Percentiles rank a stretch among this genome's conserved stretches.
Conservation (phyloP, 2,113 vertebrate genomes). For the Syngnathoides biaculeatus region DNA sequence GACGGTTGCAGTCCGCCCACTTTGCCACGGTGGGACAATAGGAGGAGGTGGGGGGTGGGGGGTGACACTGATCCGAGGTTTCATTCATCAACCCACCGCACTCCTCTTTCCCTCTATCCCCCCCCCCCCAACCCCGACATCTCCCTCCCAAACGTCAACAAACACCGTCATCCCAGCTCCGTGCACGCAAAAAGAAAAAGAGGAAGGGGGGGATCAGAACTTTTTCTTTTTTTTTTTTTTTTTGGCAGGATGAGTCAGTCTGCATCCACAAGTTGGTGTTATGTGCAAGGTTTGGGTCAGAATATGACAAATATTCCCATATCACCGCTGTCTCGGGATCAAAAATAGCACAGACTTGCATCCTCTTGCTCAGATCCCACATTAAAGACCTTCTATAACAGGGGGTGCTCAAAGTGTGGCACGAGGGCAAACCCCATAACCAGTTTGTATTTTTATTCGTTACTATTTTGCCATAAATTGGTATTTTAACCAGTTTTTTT, state of each 20-base stretch:
- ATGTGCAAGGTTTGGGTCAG: slow-evolving; percentile 6
- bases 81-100: slow-evolving; percentile 56
- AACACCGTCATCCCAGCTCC: slow-evolving; percentile 41
- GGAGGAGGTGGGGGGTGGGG: slow-evolving; percentile 10
- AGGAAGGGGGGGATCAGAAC: slow-evolving; percentile 1
- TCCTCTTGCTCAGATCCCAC: not conserved
- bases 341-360: not conserved
- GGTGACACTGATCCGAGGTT: slow-evolving; percentile 45
- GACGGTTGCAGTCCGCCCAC: slow-evolving; percentile 83
- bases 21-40: slow-evolving; percentile 77
- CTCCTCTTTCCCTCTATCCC: not conserved
- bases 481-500: not conserved
- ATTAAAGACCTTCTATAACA: not conserved
- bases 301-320: not conserved
- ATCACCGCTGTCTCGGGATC: not conserved
- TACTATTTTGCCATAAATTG: too few species aligned
- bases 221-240: slow-evolving; percentile 10
- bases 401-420: not conserved
- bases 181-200: slow-evolving; percentile 11
- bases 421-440: not conserved
- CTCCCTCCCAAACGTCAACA: slow-evolving; percentile 56
- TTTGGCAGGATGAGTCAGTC: slow-evolving; percentile 11
- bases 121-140: slow-evolving; percentile 10
- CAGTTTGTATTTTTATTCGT: too few species aligned
- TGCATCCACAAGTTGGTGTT: slow-evolving; percentile 41